phyloP scores from a whole-genome alignment of 2,113 vertebrate species.

The Orcinus orca region DNA sequence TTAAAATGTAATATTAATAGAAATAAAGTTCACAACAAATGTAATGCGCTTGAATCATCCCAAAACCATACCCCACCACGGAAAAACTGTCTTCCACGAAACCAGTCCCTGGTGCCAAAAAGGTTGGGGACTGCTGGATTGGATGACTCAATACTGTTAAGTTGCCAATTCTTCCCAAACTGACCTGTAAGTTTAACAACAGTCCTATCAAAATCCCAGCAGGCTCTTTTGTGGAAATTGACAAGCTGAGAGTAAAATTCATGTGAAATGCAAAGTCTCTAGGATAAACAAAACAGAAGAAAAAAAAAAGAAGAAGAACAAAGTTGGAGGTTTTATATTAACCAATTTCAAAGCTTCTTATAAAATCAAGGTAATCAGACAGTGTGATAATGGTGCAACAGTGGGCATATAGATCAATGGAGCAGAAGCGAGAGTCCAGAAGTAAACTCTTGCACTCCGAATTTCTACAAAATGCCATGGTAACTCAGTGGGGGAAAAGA shows the following conservation, averaged over 20 bases:
- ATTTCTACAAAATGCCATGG: not conserved
- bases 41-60: no score
- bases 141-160: not conserved
- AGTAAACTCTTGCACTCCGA: not conserved
- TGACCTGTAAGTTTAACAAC: not conserved
- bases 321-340: not conserved
- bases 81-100: no score
- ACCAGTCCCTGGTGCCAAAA: no score
- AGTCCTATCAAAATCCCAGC: not conserved
- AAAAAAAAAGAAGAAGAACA: not conserved
- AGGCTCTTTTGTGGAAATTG: not conserved
- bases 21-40: no score
- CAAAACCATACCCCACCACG: no score
- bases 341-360: not conserved
- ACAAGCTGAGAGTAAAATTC: not conserved
- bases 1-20: no score
- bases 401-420: not conserved
- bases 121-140: no score
- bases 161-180: not conserved
- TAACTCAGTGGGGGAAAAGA: not conserved
- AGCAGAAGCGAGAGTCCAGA: not conserved
- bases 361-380: not conserved
- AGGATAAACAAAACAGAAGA: not conserved
- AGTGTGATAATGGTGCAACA: not conserved
- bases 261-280: not conserved